Evolutionary conservation across 2,113 vertebrate species (phyloP).

Genomic region (Charadrius vociferus): DNA sequence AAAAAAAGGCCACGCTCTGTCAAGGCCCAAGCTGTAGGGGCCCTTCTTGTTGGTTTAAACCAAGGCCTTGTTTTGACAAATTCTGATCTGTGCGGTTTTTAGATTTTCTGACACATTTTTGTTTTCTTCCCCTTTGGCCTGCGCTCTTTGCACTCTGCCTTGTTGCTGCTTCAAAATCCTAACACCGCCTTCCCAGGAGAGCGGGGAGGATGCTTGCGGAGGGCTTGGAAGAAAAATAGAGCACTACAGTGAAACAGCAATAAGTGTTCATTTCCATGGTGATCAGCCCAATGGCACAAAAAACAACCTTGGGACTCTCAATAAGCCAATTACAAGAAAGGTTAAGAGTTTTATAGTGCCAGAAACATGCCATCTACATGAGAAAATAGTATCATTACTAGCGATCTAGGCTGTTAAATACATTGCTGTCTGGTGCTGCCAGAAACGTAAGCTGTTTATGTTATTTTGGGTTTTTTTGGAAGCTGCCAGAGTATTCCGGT

Average conservation of each 20-base stretch:
- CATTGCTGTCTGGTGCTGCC: constrained; percentile 53
- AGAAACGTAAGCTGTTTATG: constrained; percentile 50
- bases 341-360: constrained; percentile 67
- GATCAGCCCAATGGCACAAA: constrained; percentile 56
- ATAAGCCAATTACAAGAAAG: constrained; percentile 73
- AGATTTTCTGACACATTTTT: constrained; percentile 84
- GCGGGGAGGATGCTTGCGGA: constrained; percentile 36
- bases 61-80: constrained; percentile 94
- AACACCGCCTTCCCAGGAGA: constrained; percentile 68
- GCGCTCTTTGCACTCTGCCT: constrained; percentile 75
- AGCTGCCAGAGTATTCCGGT: constrained; percentile 5
- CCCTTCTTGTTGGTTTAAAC: constrained; percentile 88
- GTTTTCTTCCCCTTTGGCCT: constrained; percentile 87
- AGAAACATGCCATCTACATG: constrained; percentile 69
- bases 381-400: constrained; percentile 65
- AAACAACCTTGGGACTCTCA: constrained; percentile 63
- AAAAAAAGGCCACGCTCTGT: constrained; percentile 85
- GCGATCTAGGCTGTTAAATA: constrained; percentile 49
- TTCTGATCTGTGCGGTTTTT: constrained; percentile 86
- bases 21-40: constrained; percentile 81
- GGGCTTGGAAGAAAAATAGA: constrained; percentile 44
- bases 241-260: constrained; percentile 24
- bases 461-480: constrained; percentile 38
- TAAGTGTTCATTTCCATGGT: constrained; percentile 69
- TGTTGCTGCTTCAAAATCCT: constrained; percentile 82